Base-by-base conservation (phyloP, 35 echinoderm and acorn worm genomes). In the Amphiura filiformis region DNA sequence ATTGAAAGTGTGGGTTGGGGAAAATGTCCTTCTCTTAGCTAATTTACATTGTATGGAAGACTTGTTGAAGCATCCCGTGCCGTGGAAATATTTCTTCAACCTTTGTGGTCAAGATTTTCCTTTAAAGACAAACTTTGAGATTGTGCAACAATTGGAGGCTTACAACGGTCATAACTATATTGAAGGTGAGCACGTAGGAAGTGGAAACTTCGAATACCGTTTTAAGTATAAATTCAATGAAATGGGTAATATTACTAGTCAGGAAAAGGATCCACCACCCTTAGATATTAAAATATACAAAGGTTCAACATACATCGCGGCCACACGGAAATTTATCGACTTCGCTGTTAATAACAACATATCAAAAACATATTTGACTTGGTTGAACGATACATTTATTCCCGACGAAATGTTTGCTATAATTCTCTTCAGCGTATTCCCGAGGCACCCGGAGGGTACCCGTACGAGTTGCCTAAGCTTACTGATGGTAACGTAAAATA, bases 121-220 rank as follows among this genome's bases (percentile, higher is more conserved):
- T 37, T 42, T 96, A 37, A 96, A 96, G 78, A 96, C 94, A 0
- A 96, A 96, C 44, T 44, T 96, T 1, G 94, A 96, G 57, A 96
- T 96, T 7, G 65, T 96, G 9, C 94, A 52, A 15, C 90, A 92
- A 37, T 22, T 93, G 23, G 79, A 89, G 78, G 86, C 83, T 13
- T 92, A 82, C 77, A 70, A 88, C 41, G 83, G 83, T 31, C 47
- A 39, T 1, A 96, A 89, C 76, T 84, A 86, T 57, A 86, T 96
- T 1, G 23, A 36, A 2, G 77, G 93, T 37, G 22, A 75, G 5
- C 31, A 44, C 36, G 86, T 70, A 42, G 13, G 47, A 76, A 35
- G 35, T 18, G 23, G 56, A 42, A 88, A 89, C 44, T 0, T 41
- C 31, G 23, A 31, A 17, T 28, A 85, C 32, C 85, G 82, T 13